Evolutionary conservation across 2,797 vertebrate species (phyloP), one percentile per base, ranked within the genome.

Genomic region (Tragopan temminckii): DNA sequence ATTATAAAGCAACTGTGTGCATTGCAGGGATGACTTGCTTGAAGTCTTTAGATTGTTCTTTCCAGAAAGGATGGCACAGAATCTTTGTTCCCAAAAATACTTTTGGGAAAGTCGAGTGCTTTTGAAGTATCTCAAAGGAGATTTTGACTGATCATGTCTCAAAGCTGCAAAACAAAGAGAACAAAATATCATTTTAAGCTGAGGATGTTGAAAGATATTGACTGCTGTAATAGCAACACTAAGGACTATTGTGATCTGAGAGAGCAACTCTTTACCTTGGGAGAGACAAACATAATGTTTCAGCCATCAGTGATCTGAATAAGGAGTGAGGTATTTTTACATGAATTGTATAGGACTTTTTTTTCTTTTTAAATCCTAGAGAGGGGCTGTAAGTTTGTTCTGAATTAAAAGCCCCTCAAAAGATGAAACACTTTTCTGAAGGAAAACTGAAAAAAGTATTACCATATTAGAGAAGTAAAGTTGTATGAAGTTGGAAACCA

Each of bases 381-480:
- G 4, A 5, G 9, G 11, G 5, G 3, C 3, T 82, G 25, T 77
- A 67, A 70, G 1, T n/a, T 40, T 58, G 3, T 61, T 89, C 53
- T 80, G 57, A 66, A 43, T 84, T 63, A 89, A 90, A 82, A 85
- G 11, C 13, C 33, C 14, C 31, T 68, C 13, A 61, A 90, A 92
- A 80, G 20, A 50, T 46, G 20, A 79, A n/a, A 46, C 0, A 19
- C 19, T 82, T 93, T 93, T 82, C 71, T 58, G 43, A 80, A 70
- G n/a, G 7, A 61, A 96, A 89, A 74, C 33, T 80, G 45, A 80
- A 90, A 77, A 42, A 85, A 7, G 53, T 50, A 61, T 90, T 89
- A 36, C 21, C 40, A 52, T 20, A 50, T 57, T 50, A 84, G 42
- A 93, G 67, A 87, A 77, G 7, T 0, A 2, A 84, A 92, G 24